phyloP scores from a whole-genome alignment of 2,888 invertebrate genomes.

The Leptinotarsa peninsularis region DNA sequence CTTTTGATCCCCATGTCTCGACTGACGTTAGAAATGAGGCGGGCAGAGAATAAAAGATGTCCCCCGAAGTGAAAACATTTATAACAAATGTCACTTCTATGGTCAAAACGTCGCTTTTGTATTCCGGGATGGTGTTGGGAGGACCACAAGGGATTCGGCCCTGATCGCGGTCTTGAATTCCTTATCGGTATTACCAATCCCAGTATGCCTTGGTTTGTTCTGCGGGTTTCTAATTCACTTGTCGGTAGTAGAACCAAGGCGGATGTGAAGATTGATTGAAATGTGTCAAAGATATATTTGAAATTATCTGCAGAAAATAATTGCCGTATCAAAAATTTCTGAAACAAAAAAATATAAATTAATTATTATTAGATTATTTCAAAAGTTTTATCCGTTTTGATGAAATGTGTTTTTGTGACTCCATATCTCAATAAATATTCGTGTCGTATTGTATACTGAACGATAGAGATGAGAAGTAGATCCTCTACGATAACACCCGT shows the following conservation, averaged over 20 bases:
- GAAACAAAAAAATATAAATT: no score
- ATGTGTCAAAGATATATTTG: background rate
- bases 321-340: no score
- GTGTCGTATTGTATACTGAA: no score
- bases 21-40: slow-evolving; percentile 52
- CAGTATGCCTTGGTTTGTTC: slow-evolving; percentile 52
- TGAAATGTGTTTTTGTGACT: no score
- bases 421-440: no score
- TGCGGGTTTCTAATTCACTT: slow-evolving; percentile 60
- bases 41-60: slow-evolving; percentile 53
- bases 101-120: slow-evolving; percentile 58
- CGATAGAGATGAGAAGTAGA: no score
- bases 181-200: slow-evolving; percentile 62
- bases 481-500: no score
- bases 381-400: no score
- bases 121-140: slow-evolving; percentile 53
- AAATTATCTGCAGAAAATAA: no score
- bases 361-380: no score
- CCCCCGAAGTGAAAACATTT: slow-evolving; percentile 56
- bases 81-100: slow-evolving; percentile 57
- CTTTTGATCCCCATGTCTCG: slow-evolving; percentile 46
- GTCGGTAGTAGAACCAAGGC: slow-evolving; percentile 14
- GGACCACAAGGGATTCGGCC: slow-evolving; percentile 50
- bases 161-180: slow-evolving; percentile 59
- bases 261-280: background rate